phyloP scores from a whole-genome alignment of 2,113 vertebrate species.

The Corydoras maculifer region DNA sequence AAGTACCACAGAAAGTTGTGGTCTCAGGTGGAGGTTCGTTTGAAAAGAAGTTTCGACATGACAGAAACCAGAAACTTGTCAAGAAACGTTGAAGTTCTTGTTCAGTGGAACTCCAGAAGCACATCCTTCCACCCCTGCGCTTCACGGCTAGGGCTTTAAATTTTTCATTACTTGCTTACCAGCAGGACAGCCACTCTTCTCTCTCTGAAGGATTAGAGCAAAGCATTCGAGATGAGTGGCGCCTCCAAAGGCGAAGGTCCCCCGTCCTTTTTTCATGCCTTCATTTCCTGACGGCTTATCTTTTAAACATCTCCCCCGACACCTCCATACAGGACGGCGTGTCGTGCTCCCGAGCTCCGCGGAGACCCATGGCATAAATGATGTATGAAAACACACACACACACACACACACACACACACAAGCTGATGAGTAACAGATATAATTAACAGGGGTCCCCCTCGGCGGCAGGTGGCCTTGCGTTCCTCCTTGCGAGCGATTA shows the following conservation, averaged over 20 bases:
- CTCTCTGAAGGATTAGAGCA: slow-evolving; percentile 13
- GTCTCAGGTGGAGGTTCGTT: too few species aligned
- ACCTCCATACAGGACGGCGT: background rate
- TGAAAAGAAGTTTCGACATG: too few species aligned
- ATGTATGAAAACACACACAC: background rate
- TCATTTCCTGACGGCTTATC: slow-evolving; percentile 12
- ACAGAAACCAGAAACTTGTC: too few species aligned
- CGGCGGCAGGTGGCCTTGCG: slow-evolving; percentile 21
- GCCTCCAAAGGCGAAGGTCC: slow-evolving; percentile 8
- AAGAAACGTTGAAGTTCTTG: too few species aligned
- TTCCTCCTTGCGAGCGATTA: slow-evolving; percentile 19
- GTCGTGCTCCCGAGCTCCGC: slow-evolving; percentile 1
- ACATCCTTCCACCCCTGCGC: background rate
- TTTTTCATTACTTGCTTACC: slow-evolving; percentile 36
- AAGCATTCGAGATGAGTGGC: background rate
- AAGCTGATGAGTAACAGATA: slow-evolving; percentile 14
- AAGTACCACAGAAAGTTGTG: too few species aligned
- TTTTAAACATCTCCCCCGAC: slow-evolving; percentile 21
- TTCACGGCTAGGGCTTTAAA: slow-evolving; percentile 26
- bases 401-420: background rate
- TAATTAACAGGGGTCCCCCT: slow-evolving; percentile 23
- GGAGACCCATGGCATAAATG: background rate
- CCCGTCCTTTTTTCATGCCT: slow-evolving; percentile 14
- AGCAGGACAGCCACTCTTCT: slow-evolving; percentile 1
- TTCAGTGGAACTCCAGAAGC: too few species aligned